Base-by-base conservation (phyloP, 2,113 vertebrate genomes). In the Synodontis membranacea region DNA sequence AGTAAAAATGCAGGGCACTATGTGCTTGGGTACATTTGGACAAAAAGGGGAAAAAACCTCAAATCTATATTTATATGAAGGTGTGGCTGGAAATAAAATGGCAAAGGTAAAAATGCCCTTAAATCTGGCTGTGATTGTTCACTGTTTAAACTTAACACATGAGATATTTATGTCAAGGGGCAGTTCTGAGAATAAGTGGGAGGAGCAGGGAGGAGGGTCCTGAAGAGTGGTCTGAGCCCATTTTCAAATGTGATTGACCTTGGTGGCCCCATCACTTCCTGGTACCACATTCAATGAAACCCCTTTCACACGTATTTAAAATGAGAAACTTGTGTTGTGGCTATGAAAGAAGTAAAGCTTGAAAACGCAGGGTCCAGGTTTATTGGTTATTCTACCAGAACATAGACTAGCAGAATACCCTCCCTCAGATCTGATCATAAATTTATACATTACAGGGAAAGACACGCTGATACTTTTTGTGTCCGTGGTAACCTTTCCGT, bases 1-100 rank as follows among this genome's bases (percentile, higher is more conserved):
- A 46, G 84, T 80, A 52, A 50, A 37, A 34, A 80, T 54, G 1
- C 78, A 56, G 52, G 34, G 8, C 37, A 21, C 34, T 44, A n/a
- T 79, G 8, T 28, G 48, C 56, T 79, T 64, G 74, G 21, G 28
- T 85, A 79, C 54, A 79, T 84, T 76, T 62, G 19, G 72, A 74
- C 34, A 39, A 8, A 72, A 50, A 31, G 21, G 12, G 15, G 46
- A 4, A 58, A 58, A 58, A 46, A 31, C 2, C 4, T 60, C 83
- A 46, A 46, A 74, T 44, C 80, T 39, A 31, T 8, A 37, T 76
- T 75, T 46, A 60, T 84, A 28, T 74, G 2, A 58, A 76, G 9
- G 17, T 54, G 48, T 37, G 9, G 31, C 31, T 80, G 52, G 19
- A 80, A 58, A 80, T 25, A 56, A 56, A 80, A 79, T 34, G 48